Conservation (phyloP, 2,113 vertebrate species). For the Meleagris gallopavo region DNA sequence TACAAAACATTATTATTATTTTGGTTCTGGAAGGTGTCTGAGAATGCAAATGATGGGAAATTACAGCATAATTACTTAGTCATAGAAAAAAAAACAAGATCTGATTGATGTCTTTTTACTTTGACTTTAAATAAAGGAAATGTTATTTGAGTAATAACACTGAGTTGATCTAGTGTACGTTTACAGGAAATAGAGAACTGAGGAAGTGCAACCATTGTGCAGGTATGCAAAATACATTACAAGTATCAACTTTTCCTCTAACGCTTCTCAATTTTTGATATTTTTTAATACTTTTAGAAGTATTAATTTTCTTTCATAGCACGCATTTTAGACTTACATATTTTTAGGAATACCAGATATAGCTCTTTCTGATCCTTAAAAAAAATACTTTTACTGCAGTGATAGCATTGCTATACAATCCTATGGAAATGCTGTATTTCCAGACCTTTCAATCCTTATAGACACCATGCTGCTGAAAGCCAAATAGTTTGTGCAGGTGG, state of each 20-base stretch:
- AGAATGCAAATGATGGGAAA: not conserved
- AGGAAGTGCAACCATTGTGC: not conserved
- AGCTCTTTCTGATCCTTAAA: not conserved
- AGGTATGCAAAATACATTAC: not conserved
- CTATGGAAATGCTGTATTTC: fast-evolving
- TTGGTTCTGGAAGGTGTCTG: not conserved
- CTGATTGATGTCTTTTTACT: not conserved
- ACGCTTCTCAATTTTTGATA: not conserved
- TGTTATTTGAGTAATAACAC: not conserved
- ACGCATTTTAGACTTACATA: not conserved
- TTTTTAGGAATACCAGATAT: not conserved
- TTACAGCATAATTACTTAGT: not conserved
- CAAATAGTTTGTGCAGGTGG: not conserved
- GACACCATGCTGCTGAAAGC: not conserved
- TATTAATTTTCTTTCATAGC: not conserved
- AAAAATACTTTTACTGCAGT: not conserved
- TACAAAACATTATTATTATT: not conserved
- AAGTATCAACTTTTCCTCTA: not conserved
- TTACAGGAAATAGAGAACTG: not conserved
- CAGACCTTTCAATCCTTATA: fast-evolving
- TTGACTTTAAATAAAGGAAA: not conserved
- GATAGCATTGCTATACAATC: fast-evolving
- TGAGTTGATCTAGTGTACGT: not conserved
- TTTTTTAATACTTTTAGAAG: not conserved
- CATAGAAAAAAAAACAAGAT: not conserved